These are phyloP conservation scores for Thalassarche chlororhynchos DNA, from an alignment of 2,113 vertebrate species.

Conservation along the genomic window DNA sequence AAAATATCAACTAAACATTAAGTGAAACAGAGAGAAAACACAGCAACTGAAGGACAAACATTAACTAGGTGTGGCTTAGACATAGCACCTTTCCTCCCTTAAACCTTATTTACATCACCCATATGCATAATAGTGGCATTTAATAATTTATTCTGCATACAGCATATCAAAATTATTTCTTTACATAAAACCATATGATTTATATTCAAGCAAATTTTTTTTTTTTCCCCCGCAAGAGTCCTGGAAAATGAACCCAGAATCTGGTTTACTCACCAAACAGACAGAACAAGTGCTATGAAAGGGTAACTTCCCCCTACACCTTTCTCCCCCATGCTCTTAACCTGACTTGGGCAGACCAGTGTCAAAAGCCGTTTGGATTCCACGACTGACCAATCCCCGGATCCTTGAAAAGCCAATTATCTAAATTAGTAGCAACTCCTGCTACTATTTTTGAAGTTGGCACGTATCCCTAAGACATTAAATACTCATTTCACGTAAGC, in stretches of 20 bases:
- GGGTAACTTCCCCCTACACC: neutral
- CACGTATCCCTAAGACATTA: neutral
- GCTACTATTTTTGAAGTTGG: slow-evolving; percentile 46
- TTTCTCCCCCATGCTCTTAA: neutral
- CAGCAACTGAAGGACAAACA: neutral
- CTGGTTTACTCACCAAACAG: neutral
- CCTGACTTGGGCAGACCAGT: neutral
- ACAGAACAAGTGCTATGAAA: neutral
- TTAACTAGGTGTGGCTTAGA: neutral
- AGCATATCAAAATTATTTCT: neutral
- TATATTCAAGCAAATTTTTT: neutral
- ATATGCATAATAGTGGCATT: neutral
- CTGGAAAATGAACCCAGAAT: neutral
- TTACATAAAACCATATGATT: neutral
- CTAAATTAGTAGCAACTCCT: slow-evolving; percentile 59
- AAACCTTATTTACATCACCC: neutral
- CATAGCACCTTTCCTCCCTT: neutral
- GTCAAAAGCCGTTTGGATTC: slow-evolving; percentile 28
- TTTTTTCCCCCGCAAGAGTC: neutral
- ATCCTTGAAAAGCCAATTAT: slow-evolving; percentile 66
- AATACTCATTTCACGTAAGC: neutral
- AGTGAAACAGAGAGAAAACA: neutral
- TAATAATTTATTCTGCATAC: neutral
- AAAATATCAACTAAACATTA: neutral
- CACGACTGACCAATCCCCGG: neutral